Base-by-base conservation (phyloP, 2,113 vertebrate genomes). In the Syrrhaptes paradoxus region DNA sequence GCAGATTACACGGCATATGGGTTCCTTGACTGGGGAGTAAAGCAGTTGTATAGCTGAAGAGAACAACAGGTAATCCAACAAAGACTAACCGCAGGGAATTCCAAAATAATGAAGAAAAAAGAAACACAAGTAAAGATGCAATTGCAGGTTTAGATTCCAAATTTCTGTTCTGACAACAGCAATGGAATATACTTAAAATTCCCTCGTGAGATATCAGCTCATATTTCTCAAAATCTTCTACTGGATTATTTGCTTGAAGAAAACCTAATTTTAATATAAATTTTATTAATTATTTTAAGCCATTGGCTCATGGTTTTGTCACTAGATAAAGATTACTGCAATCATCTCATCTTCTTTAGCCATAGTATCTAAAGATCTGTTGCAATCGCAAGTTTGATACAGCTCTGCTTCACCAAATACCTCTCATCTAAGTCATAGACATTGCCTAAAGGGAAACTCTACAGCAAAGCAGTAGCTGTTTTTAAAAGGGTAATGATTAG, bases 61-160 rank as follows among this genome's bases (percentile, higher is more conserved):
- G 29, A 93, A 55, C 61, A 87, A 89, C 63, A 94, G 67, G 80
- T 96, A 81, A 92, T 94, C 11, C 31, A 73, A 77, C 41, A 84
- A 46, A 89, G 54, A 52, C 4, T 61, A 84, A 71, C 29, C 63
- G 21, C 11, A 74, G 32, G 17, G 70, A 84, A 74, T 79, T 54
- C 10, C 65, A 89, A 79, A 81, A 76, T 67, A 82, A 70, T 11
- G 6, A 2, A 32, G 4, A 24, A 43, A 59, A 43, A 43, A 38
- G 4, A 58, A 31, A 43, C 10, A 22, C 1, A 46, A 43, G 1
- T 48, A 38, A 75, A 93, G 80, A 70, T 32, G 7, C 9, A 66
- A 41, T 24, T 2, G 1, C 4, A 32, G 38, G 11, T 28, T 87
- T 59, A 57, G 26, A 62, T 28, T 71, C 52, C 71, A 85, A 49